Base-by-base conservation (phyloP, 2,113 vertebrate genomes). In the Athene noctua region DNA sequence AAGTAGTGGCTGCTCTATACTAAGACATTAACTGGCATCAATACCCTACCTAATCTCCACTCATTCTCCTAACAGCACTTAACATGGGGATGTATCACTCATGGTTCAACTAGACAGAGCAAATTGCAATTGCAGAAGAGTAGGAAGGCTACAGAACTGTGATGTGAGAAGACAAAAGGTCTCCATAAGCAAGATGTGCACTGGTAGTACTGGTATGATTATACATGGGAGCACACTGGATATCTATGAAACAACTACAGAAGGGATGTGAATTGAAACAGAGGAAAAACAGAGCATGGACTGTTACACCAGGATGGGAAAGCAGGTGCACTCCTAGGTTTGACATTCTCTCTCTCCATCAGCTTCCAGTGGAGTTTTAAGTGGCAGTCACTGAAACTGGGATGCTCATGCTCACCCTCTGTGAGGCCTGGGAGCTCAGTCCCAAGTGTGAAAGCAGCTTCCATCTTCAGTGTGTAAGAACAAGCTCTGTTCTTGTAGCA, bases 31-130 rank as follows among this genome's bases (percentile, higher is more conserved):
- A 59, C 40, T n/a, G 46, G 16, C 23, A 18, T n/a, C 44, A 38
- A 2, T 13, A 44, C 22, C 42, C 30, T 66, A 46, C 58, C 52
- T 61, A 40, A 55, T 23, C 12, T 42, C 82, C 8, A 3, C 22
- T 72, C 22, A 1, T 70, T 72, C 65, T 59, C 29, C 38, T 81
- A 36, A 42, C 15, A 34, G 77, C 58, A 16, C 13, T 55, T 66
- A 29, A 15, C 1, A 0, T 49, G 47, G 42, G 23, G 12, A 12
- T 32, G 54, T 4, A 4, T 72, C 18, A 4, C 40, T 55, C 7
- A 1, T 13, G 30, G 51, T 63, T 75, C 38, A 55, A 58, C 15
- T 34, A 70, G 44, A 38, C 29, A 40, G 38, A 59, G 38, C 36
- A 21, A 54, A 40, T 6, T 26, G 27, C 11, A 58, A 5, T 52